A percentile compares a stretch with the other conserved stretches of the same genome.
Conservation (phyloP, 2,113 vertebrate species). For the Hippocampus comes region DNA sequence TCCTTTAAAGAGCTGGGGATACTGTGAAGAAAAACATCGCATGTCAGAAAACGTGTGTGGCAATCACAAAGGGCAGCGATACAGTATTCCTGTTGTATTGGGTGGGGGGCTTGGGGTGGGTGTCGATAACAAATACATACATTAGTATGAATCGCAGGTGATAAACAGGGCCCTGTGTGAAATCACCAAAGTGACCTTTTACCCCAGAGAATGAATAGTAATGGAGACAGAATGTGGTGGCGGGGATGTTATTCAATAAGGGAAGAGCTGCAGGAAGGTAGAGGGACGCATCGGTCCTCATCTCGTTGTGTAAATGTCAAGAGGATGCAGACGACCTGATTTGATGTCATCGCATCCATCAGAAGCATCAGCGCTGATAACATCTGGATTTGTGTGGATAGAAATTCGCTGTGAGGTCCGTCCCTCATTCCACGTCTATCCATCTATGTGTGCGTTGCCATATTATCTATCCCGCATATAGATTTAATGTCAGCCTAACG, state of each 20-base stretch:
- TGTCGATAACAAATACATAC: slow-evolving; percentile 45
- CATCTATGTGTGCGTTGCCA: slow-evolving; percentile 35
- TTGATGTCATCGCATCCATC: slow-evolving; percentile 52
- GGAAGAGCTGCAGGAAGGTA: slow-evolving; percentile 16
- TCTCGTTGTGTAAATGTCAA: slow-evolving; percentile 61
- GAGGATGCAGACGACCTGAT: slow-evolving; percentile 61
- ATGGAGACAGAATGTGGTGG: slow-evolving; percentile 39
- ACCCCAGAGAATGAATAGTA: slow-evolving; percentile 51
- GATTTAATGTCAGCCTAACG: slow-evolving; percentile 74
- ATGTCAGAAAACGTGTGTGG: not conserved
- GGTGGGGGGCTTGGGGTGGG: not conserved
- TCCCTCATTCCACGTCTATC: slow-evolving; percentile 26
- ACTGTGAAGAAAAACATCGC: slow-evolving; percentile 66
- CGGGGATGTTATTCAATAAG: slow-evolving; percentile 54
- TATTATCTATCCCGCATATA: slow-evolving; percentile 72
- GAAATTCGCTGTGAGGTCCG: slow-evolving; percentile 1
- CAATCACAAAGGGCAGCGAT: slow-evolving; percentile 11
- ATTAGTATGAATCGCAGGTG: slow-evolving; percentile 59
- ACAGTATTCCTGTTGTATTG: slow-evolving; percentile 5
- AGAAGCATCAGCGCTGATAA: slow-evolving; percentile 38
- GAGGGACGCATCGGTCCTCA: slow-evolving; percentile 58
- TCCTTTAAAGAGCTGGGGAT: slow-evolving; percentile 91
- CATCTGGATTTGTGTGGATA: slow-evolving; percentile 7
- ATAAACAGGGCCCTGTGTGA: slow-evolving; percentile 23
- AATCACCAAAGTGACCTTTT: slow-evolving; percentile 60